Percentiles rank a stretch among this genome's conserved stretches.
phyloP scores from a whole-genome alignment of 92 coral and sea anemone species.

The Epizoanthus rinbou region DNA sequence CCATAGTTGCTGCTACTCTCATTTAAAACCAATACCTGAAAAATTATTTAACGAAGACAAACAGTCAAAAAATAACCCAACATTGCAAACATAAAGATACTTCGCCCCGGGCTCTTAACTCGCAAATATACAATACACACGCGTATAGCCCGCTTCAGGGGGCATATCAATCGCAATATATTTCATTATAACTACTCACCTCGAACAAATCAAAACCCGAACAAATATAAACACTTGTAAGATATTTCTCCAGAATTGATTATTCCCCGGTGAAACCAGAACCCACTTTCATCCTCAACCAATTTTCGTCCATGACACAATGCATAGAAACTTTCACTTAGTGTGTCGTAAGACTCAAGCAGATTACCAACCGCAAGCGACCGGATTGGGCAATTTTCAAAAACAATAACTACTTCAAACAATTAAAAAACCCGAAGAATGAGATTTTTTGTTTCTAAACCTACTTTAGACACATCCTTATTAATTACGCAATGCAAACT shows the following conservation, averaged over 20 bases:
- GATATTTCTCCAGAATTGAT: neutral
- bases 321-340: neutral
- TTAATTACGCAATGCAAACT: too few species aligned
- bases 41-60: neutral
- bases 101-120: neutral
- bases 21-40: neutral
- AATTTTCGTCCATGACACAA: neutral
- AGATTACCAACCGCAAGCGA: neutral
- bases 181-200: neutral
- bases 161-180: neutral
- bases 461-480: too few species aligned
- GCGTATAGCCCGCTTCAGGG: neutral
- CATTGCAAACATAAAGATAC: neutral
- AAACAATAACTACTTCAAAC: neutral
- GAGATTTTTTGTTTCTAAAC: too few species aligned
- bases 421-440: neutral
- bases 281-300: neutral
- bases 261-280: neutral
- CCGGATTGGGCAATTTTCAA: neutral
- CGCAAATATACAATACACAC: neutral
- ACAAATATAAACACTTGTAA: neutral
- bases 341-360: neutral
- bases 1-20: constrained; percentile 1
- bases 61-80: neutral
- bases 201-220: neutral